phyloP scores from a whole-genome alignment of 2,888 invertebrate genomes.

The Xestia c-nigrum region DNA sequence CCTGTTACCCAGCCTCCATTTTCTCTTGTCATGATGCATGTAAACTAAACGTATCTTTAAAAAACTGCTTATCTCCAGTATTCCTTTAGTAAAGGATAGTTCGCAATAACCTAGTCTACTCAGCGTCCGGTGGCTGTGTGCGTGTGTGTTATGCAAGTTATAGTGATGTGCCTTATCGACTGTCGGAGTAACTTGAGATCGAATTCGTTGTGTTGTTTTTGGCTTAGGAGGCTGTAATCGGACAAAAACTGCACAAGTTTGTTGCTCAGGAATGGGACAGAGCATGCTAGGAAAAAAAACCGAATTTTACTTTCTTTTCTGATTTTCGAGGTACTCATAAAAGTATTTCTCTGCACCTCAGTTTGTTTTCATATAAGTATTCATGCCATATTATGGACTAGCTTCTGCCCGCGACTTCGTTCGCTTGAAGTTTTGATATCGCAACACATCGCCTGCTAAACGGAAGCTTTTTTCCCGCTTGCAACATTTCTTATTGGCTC shows the following conservation, averaged over 20 bases:
- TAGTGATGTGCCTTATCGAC: conserved; percentile 56
- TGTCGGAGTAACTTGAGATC: conserved; percentile 45
- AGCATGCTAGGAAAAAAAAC: too few relatives aligned
- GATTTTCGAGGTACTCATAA: background rate
- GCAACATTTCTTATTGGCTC: too few relatives aligned
- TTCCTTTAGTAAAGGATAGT: conserved; percentile 64
- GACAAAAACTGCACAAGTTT: too few relatives aligned
- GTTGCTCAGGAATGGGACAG: too few relatives aligned
- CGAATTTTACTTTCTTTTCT: too few relatives aligned
- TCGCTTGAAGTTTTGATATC: too few relatives aligned
- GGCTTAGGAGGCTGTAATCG: background rate
- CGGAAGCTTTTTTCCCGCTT: too few relatives aligned
- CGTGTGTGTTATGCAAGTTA: conserved; percentile 66
- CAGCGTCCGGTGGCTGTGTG: conserved; percentile 63
- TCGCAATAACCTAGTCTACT: conserved; percentile 65
- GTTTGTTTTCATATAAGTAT: background rate
- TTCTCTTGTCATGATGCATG: background rate
- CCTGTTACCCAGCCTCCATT: background rate
- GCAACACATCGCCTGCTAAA: too few relatives aligned
- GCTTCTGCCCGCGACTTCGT: too few relatives aligned
- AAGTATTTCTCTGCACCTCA: background rate
- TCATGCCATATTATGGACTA: background rate
- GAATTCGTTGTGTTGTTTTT: background rate
- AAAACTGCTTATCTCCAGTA: conserved; percentile 62
- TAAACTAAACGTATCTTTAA: conserved; percentile 26